These are phyloP conservation scores for Gallirallus australis DNA, from an alignment of 2,797 vertebrate genomes.

Conservation along the genomic window DNA sequence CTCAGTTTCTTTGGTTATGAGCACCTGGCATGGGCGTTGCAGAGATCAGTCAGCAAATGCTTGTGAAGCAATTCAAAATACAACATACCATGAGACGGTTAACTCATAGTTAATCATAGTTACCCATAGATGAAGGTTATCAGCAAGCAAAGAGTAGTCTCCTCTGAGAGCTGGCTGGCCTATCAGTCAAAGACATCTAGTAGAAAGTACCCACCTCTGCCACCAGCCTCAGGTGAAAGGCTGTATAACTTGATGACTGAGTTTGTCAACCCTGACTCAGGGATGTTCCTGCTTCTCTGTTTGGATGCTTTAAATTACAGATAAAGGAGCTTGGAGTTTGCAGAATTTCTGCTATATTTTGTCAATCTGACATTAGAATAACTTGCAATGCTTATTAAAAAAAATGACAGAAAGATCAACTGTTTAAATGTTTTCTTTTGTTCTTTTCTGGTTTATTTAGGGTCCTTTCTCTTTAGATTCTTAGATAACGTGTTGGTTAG, in stretches of 20 bases:
- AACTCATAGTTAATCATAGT: not conserved
- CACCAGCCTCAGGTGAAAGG: not conserved
- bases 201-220: not conserved
- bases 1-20: not conserved
- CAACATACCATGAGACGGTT: not conserved
- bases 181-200: not conserved
- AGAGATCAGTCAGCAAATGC: not conserved
- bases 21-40: not conserved
- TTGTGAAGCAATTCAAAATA: not conserved
- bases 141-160: not conserved
- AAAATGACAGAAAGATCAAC: not conserved
- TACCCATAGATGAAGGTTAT: not conserved
- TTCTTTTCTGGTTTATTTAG: not conserved
- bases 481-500: not conserved
- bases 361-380: not conserved
- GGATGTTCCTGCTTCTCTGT: not conserved
- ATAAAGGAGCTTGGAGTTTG: not conserved
- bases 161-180: not conserved
- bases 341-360: not conserved
- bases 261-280: not conserved
- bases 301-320: not conserved
- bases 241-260: not conserved
- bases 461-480: not conserved
- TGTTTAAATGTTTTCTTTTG: not conserved
- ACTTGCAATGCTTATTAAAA: not conserved